A percentile compares a stretch with the other conserved stretches of the same genome.
Evolutionary conservation across 2,797 vertebrate species (phyloP).

Genomic region (Avahi laniger): DNA sequence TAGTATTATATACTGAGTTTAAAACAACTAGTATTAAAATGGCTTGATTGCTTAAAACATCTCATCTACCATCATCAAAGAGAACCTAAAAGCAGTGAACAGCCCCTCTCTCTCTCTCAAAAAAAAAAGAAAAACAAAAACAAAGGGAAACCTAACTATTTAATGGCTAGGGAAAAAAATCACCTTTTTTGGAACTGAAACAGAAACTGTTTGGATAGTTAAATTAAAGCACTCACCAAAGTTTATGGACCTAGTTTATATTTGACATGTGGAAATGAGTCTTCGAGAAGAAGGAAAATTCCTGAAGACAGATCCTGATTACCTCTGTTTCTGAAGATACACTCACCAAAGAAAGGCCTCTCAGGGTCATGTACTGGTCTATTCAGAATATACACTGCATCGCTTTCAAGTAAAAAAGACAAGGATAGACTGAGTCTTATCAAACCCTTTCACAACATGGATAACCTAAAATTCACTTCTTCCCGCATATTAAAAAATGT

Average conservation of each 20-base stretch:
- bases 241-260: conserved; percentile 38
- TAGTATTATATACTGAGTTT: not conserved
- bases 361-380: not conserved
- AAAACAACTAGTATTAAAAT: not conserved
- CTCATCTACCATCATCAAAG: conserved; percentile 14
- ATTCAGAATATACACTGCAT: not conserved
- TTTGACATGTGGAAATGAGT: conserved; percentile 49
- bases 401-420: not conserved
- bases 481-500: conserved; percentile 15
- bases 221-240: conserved; percentile 29
- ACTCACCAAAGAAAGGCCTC: conserved; percentile 9
- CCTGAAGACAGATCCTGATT: conserved; percentile 31
- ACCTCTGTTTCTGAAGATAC: not conserved
- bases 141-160: not conserved
- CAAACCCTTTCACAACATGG: not conserved
- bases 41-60: conserved; percentile 34
- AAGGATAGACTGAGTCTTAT: not conserved
- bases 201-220: conserved; percentile 47
- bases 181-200: conserved; percentile 58
- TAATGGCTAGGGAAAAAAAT: not conserved
- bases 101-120: not conserved
- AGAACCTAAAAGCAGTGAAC: not conserved
- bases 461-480: conserved; percentile 29
- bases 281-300: conserved; percentile 30
- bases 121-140: not conserved